A percentile compares a stretch with the other conserved stretches of the same genome.
These are phyloP conservation scores for Probosciger aterrimus DNA, from an alignment of 2,113 vertebrate genomes.

Conservation along the genomic window DNA sequence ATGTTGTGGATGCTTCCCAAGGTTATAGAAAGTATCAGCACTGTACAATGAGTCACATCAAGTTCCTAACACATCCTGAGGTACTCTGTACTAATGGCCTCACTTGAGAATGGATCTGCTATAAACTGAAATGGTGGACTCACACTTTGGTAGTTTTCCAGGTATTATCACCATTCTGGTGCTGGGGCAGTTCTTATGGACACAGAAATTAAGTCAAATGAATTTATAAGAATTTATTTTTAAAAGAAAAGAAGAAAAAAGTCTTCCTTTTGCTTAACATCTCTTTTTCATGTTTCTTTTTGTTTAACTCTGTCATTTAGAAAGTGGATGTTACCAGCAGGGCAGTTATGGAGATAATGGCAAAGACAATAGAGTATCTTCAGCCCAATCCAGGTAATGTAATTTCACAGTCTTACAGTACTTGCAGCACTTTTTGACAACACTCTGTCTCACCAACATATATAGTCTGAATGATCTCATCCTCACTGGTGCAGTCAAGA, in stretches of 20 bases:
- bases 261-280: neutral
- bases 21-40: neutral
- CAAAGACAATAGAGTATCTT: conserved; percentile 97
- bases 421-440: neutral
- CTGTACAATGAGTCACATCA: rapidly evolving
- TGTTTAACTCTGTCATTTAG: conserved; percentile 65
- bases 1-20: neutral
- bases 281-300: neutral
- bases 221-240: neutral
- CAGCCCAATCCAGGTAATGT: conserved; percentile 95
- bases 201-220: neutral
- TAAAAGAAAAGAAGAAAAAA: neutral
- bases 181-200: neutral
- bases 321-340: conserved; percentile 93
- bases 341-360: conserved; percentile 95
- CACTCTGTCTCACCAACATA: neutral
- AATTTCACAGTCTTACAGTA: neutral
- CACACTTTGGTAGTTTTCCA: neutral
- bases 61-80: neutral
- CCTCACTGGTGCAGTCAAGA: neutral
- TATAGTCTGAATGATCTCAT: neutral
- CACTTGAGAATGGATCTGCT: neutral
- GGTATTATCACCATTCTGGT: neutral
- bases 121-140: neutral
- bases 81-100: neutral